Conservation (phyloP, 2,113 vertebrate genomes). For the Carassius gibelio region DNA sequence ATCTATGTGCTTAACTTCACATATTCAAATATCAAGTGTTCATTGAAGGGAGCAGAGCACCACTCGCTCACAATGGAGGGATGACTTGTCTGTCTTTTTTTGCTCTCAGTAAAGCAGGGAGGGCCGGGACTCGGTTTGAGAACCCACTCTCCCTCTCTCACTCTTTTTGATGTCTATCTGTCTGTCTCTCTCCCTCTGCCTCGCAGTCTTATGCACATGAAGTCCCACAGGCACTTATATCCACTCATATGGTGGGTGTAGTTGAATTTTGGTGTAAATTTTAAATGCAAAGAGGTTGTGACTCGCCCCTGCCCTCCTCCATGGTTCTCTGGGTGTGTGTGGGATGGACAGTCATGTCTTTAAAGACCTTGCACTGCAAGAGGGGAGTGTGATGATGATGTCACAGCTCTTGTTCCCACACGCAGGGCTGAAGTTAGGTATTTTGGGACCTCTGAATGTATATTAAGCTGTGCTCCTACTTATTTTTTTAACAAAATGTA, state of each 20-base stretch:
- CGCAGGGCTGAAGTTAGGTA: neutral
- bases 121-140: neutral
- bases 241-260: constrained; percentile 35
- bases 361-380: neutral
- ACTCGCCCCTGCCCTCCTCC: constrained; percentile 21
- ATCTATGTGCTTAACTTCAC: constrained; percentile 57
- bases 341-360: constrained; percentile 8
- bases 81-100: constrained; percentile 52
- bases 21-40: constrained; percentile 63
- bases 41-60: constrained; percentile 59
- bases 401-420: constrained; percentile 11
- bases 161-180: constrained; percentile 15
- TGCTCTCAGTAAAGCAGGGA: constrained; percentile 31
- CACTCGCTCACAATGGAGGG: constrained; percentile 59
- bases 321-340: neutral
- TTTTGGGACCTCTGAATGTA: neutral
- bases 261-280: constrained; percentile 36
- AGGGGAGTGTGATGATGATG: neutral
- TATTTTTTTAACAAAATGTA: neutral
- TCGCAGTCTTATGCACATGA: constrained; percentile 11
- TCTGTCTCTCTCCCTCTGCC: constrained; percentile 27
- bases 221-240: constrained; percentile 36
- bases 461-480: neutral
- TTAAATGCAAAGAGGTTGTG: constrained; percentile 35
- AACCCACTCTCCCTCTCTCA: constrained; percentile 14